Percentiles rank a stretch among this genome's conserved stretches.
Conservation (phyloP, 2,113 vertebrate genomes). For the Microtus pennsylvanicus region DNA sequence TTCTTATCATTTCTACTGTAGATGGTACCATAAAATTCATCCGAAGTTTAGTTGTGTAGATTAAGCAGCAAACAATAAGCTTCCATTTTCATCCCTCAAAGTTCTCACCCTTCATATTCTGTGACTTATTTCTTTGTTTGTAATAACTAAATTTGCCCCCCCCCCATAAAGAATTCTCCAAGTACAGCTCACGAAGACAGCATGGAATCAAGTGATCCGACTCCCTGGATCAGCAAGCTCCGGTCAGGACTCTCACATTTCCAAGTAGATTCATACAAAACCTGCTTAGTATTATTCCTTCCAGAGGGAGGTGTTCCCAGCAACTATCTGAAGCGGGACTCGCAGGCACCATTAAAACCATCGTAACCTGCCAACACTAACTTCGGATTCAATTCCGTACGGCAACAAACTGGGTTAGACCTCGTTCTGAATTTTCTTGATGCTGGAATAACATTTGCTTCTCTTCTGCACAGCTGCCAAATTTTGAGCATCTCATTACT, state of each 20-base stretch:
- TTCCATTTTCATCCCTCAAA: not conserved
- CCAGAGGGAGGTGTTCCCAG: not conserved
- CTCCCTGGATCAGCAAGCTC: not conserved
- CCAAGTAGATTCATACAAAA: not conserved
- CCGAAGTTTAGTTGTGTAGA: not conserved
- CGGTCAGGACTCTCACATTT: not conserved
- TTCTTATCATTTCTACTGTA: not conserved
- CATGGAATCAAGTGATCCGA: not conserved
- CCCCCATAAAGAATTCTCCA: slow-evolving; percentile 6
- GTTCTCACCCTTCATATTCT: not conserved
- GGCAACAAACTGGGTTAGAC: not conserved
- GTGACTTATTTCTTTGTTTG: slow-evolving; percentile 4
- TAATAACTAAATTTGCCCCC: slow-evolving; percentile 16
- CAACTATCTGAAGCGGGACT: slow-evolving; percentile 27
- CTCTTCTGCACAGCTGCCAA: slow-evolving; percentile 26
- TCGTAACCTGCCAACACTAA: slow-evolving; percentile 7
- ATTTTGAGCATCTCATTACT: slow-evolving; percentile 37
- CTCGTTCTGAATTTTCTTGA: slow-evolving; percentile 15
- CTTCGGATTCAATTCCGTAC: not conserved
- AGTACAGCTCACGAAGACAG: not conserved
- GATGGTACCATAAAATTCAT: not conserved
- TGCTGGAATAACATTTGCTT: slow-evolving; percentile 50
- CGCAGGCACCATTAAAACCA: not conserved
- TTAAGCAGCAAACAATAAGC: slow-evolving; percentile 18
- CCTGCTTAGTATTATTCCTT: not conserved